Percentiles rank a stretch among this genome's conserved stretches.
Conservation (phyloP, 2,797 vertebrate genomes). For the Acanthurus leucopareius region DNA sequence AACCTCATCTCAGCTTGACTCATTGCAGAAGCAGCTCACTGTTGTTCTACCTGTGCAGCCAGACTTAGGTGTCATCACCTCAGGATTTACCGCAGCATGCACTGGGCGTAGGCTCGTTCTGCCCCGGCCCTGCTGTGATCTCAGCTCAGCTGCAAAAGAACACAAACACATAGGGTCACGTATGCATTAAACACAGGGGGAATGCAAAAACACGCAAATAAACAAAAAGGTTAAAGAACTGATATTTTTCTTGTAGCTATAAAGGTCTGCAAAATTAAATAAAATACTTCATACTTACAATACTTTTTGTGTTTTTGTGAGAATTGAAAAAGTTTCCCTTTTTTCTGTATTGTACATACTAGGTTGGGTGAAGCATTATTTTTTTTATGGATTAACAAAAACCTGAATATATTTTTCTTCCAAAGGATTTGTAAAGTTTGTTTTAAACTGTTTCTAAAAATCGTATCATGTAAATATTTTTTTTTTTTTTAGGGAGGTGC, state of each 20-base stretch:
- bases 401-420: too few species aligned
- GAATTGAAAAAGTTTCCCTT: neutral
- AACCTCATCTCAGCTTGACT: conserved; percentile 13
- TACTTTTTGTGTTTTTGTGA: neutral
- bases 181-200: neutral
- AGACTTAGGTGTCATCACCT: conserved; percentile 60
- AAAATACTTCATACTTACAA: too few species aligned
- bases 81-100: conserved; percentile 41
- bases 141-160: conserved; percentile 23
- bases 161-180: conserved; percentile 22
- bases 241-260: neutral
- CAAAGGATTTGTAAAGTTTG: too few species aligned
- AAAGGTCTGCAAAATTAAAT: neutral
- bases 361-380: neutral
- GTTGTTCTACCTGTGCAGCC: conserved; percentile 30
- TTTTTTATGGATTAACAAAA: neutral
- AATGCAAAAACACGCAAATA: neutral
- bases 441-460: neutral
- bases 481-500: neutral
- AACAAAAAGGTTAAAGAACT: neutral
- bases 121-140: conserved; percentile 19
- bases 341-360: neutral
- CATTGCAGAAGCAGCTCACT: neutral
- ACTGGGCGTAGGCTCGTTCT: conserved; percentile 23
- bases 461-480: neutral